A percentile compares a stretch with the other conserved stretches of the same genome.
phyloP scores from a whole-genome alignment of 2,113 vertebrate species.

The Ciconia boyciana region DNA sequence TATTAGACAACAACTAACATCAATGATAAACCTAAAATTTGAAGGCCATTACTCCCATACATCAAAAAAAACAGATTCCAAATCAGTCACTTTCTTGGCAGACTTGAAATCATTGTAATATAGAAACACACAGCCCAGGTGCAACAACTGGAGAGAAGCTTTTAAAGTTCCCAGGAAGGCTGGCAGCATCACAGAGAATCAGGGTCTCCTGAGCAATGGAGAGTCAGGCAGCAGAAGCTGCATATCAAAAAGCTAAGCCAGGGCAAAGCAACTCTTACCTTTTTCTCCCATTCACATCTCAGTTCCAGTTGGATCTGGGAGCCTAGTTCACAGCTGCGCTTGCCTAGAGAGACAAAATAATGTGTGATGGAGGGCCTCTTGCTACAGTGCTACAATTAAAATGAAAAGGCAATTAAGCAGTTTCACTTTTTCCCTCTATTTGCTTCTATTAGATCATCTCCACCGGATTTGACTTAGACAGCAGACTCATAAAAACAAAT shows the following conservation, averaged over 20 bases:
- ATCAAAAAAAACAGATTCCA: not conserved
- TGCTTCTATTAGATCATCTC: not conserved
- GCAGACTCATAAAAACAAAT: not conserved
- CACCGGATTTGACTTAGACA: not conserved
- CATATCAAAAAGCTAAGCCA: not conserved
- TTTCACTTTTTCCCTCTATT: not conserved
- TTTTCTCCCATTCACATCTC: not conserved
- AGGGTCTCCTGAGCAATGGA: accelerated
- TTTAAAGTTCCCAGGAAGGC: not conserved
- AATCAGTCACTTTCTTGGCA: not conserved
- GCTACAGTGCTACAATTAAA: not conserved
- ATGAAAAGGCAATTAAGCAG: not conserved
- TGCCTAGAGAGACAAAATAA: not conserved
- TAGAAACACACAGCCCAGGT: not conserved
- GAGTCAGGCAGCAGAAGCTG: not conserved
- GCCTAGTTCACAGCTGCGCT: not conserved
- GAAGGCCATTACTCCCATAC: not conserved
- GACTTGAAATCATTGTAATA: not conserved
- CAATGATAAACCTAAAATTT: not conserved
- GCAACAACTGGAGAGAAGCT: not conserved
- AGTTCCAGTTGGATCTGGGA: not conserved
- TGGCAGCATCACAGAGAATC: not conserved
- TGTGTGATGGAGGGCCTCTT: not conserved
- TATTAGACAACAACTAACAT: not conserved
- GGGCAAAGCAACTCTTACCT: not conserved